phyloP scores from a whole-genome alignment of 1,140 invertebrate genomes.

The Cepaea nemoralis region DNA sequence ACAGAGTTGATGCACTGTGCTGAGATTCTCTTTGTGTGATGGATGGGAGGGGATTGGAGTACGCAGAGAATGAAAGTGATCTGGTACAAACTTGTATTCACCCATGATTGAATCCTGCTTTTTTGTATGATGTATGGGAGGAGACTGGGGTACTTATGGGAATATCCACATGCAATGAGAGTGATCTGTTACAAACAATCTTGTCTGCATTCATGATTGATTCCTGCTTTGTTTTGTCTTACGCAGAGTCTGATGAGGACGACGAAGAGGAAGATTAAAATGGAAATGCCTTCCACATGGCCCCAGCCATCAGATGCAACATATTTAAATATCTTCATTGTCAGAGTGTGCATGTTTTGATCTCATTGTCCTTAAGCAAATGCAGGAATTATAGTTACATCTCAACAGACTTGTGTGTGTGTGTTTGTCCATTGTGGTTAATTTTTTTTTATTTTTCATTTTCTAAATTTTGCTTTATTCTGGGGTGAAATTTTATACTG shows the following conservation, averaged over 20 bases:
- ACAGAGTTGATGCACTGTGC: too few relatives aligned
- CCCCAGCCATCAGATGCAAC: neutral
- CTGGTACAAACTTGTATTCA: neutral
- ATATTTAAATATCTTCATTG: neutral
- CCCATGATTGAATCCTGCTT: neutral
- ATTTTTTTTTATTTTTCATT: neutral
- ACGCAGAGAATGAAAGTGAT: neutral
- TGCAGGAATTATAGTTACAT: neutral
- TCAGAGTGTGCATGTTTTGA: neutral
- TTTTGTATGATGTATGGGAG: neutral
- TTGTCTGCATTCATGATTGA: neutral
- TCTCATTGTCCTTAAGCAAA: neutral
- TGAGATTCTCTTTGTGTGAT: neutral
- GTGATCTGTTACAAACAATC: neutral
- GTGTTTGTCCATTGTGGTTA: neutral
- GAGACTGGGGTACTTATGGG: too few relatives aligned
- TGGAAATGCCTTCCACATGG: neutral
- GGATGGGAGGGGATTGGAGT: neutral
- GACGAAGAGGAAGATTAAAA: slow-evolving; percentile 17
- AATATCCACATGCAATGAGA: too few relatives aligned
- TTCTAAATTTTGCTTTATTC: neutral
- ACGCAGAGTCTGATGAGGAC: slow-evolving; percentile 18
- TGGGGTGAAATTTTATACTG: slow-evolving; percentile 10
- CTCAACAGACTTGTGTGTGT: neutral
- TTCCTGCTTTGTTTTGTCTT: neutral